Conservation (phyloP, 2,888 invertebrate genomes). For the Zygaena filipendulae region DNA sequence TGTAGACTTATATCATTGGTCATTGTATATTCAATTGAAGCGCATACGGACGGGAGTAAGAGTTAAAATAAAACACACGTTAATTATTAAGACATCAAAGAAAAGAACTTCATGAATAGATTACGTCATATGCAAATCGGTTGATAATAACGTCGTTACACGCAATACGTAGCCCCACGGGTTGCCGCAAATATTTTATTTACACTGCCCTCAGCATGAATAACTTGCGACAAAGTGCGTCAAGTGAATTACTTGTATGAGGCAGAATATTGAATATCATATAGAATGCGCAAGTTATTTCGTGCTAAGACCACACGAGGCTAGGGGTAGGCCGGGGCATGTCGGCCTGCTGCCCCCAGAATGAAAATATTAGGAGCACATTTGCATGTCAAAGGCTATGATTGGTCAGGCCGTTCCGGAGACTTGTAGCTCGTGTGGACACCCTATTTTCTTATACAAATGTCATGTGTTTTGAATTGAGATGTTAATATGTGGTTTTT, state of each 20-base stretch:
- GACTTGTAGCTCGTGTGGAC: constrained; percentile 21
- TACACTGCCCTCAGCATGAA: no score
- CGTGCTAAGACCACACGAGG: neutral
- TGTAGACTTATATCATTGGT: no score
- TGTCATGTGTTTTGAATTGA: no score
- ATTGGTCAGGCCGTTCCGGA: constrained; percentile 25
- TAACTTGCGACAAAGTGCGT: no score
- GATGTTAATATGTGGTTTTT: no score
- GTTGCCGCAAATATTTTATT: constrained; percentile 36
- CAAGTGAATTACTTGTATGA: no score
- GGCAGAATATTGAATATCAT: no score
- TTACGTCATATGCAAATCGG: constrained; percentile 48
- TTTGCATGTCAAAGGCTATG: constrained; percentile 49
- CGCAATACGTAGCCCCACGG: constrained; percentile 23
- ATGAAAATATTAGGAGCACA: constrained; percentile 30
- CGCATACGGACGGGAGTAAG: no score
- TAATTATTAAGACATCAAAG: constrained; percentile 45
- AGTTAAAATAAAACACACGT: no score
- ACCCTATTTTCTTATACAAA: constrained; percentile 26
- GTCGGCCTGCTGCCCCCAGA: constrained; percentile 5
- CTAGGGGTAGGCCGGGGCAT: constrained; percentile 10
- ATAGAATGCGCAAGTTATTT: no score
- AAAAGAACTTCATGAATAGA: constrained; percentile 38
- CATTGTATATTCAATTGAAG: no score
- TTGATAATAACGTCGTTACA: constrained; percentile 39